Conservation (phyloP, 2,797 vertebrate species). For the Peromyscus nudipes region DNA sequence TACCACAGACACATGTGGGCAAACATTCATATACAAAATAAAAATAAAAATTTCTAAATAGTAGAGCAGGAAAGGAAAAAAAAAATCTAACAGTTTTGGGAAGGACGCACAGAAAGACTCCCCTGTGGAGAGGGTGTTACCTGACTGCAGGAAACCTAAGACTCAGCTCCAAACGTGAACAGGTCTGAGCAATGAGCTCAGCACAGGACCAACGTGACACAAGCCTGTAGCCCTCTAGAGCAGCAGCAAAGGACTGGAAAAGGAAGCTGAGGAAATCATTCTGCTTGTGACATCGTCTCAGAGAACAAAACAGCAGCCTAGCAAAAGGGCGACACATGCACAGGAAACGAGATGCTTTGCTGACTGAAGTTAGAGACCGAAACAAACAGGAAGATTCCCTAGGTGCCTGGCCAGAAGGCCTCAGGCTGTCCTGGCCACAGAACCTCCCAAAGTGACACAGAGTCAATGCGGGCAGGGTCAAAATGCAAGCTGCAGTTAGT, state of each 20-base stretch:
- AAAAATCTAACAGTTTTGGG: not conserved
- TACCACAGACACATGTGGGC: not conserved
- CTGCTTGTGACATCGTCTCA: not conserved
- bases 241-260: not conserved
- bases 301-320: not conserved
- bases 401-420: not conserved
- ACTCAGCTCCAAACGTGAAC: not conserved
- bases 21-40: not conserved
- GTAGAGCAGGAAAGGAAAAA: not conserved
- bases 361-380: not conserved
- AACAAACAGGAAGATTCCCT: not conserved
- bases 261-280: not conserved
- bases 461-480: not conserved
- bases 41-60: not conserved
- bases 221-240: not conserved
- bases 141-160: not conserved
- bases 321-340: not conserved
- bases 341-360: not conserved
- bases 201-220: not conserved
- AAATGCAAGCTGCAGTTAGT: not conserved
- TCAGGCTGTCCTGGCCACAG: not conserved
- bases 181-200: not conserved
- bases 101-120: not conserved
- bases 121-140: not conserved
- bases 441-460: not conserved